Evolutionary conservation across 2,797 vertebrate species (phyloP), one percentile per base, ranked within the genome.

Genomic region (Oryzias dopingdopingensis): DNA sequence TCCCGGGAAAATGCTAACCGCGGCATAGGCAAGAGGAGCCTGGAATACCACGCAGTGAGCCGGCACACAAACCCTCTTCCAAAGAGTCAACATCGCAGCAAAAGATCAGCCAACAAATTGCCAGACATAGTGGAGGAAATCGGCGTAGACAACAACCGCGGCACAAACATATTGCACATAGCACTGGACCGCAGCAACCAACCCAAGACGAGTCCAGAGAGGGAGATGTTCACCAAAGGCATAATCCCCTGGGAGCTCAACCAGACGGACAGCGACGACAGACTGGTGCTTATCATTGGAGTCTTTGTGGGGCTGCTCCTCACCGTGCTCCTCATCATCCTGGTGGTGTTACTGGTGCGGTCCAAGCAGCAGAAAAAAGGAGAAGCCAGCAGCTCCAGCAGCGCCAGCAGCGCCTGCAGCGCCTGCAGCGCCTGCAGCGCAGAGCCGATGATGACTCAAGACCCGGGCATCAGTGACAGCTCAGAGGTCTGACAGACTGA

Each of bases 401-500:
- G 92, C 79, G 82, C 92, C 0, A 89, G 74, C 1, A 78, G 65
- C 29, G 88, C 93, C 0, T 83, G 87, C 77, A 94, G 92, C 79
- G 82, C 92, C 0, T 89, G 74, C 1, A 78, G 65, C 29, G 88
- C 93, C 0, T 83, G 87, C 77, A 94, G 92, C 79, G 84, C 87
- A 0, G 90, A 95, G 72, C 93, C 94, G n/a, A 93, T 93, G 93
- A 82, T 94, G 91, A 75, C 84, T 0, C 88, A 54, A 29, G 85
- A 65, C 70, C 83, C 74, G 23, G 45, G 67, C 14, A 74, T 43
- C 68, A 76, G 76, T 0, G 94, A 98, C 89, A 96, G 94, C 86
- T 97, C 96, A 0, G 96, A 98, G 83, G 96, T 98, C 74, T 98
- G 91, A 95, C 54, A 23, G 40, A 55, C 65, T 12, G 59, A 49